Evolutionary conservation across 2,113 vertebrate genomes (phyloP).

Genomic region (Macquaria ambigua): DNA sequence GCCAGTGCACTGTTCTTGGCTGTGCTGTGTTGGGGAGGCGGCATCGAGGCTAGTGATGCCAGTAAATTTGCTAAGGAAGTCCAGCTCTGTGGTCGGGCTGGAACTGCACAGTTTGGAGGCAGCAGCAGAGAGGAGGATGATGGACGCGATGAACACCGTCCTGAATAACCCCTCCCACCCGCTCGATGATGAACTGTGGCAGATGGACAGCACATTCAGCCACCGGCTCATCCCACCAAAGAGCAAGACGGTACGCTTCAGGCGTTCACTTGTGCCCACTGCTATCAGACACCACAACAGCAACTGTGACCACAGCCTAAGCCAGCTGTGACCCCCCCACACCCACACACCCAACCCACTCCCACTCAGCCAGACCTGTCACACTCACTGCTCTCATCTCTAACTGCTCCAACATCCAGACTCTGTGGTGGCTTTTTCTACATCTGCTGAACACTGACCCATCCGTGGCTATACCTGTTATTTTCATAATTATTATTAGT

Average conservation of each 20-base stretch:
- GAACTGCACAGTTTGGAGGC: slow-evolving; percentile 49
- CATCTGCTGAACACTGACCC: not conserved
- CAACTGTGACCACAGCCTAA: slow-evolving; percentile 48
- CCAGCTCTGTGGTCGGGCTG: slow-evolving; percentile 35
- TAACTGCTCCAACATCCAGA: slow-evolving; percentile 17
- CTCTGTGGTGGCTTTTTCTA: not conserved
- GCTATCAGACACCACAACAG: slow-evolving; percentile 30
- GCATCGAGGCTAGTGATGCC: slow-evolving; percentile 16
- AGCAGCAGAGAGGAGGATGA: slow-evolving; percentile 39
- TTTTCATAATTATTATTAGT: not conserved
- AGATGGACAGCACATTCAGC: slow-evolving; percentile 59
- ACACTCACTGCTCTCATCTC: slow-evolving; percentile 28
- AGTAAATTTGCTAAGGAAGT: slow-evolving; percentile 2
- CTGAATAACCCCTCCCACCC: slow-evolving; percentile 50
- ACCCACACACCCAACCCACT: slow-evolving; percentile 8
- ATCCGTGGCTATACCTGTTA: not conserved
- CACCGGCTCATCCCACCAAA: slow-evolving; percentile 47
- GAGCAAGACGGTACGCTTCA: slow-evolving; percentile 43
- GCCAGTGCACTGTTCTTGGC: slow-evolving; percentile 38
- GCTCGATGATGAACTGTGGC: slow-evolving; percentile 43
- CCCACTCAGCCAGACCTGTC: slow-evolving; percentile 46
- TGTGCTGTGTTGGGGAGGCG: not conserved
- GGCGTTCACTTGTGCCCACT: slow-evolving; percentile 35
- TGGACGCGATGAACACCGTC: slow-evolving; percentile 30
- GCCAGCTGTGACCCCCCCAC: slow-evolving; percentile 50